Evolutionary conservation across 2,797 vertebrate species (phyloP), one percentile per base, ranked within the genome.

Genomic region (Coilia nasus): DNA sequence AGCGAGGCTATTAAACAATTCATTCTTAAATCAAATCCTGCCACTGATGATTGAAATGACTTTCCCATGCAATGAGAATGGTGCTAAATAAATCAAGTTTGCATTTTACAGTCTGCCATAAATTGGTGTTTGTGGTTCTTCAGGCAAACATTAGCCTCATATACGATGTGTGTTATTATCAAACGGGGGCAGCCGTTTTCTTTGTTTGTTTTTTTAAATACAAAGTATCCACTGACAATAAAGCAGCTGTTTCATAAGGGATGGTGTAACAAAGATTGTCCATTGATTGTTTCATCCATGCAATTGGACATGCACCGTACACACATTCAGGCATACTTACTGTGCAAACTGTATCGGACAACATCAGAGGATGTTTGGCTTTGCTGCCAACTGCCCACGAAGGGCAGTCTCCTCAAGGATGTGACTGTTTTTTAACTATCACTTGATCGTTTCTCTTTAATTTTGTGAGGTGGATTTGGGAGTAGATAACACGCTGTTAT

Each of bases 1-100:
- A 94, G 96, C 96, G 94, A 95, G 94, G 96, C 97, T 94, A 98
- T 98, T 98, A 98, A 98, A 98, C 96, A 95, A 96, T 96, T 96
- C 97, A 95, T 95, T 96, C 96, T 95, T 99, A 98, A 99, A 99
- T 99, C 98, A 99, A 94, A 92, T 93, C 91, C 96, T 97, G 97
- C 96, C 96, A 95, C 97, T 97, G 96, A 96, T 98, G 97, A 98
- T 97, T 98, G 97, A 98, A 97, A 98, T 97, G 96, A 96, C 96
- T 97, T 97, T 98, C 95, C 95, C 93, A 91, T 89, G 95, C 94
- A 94, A 95, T 95, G 93, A 91, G 90, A 93, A 94, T 91, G 93
- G 93, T 91, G 91, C 92, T 91, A 90, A 93, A 97, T 98, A 97
- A 99, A 98, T 99, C 97, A 97, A 93, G 90, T 90, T 91, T 93